Base-by-base conservation (phyloP, 2,113 vertebrate genomes). In the Sialia sialis region DNA sequence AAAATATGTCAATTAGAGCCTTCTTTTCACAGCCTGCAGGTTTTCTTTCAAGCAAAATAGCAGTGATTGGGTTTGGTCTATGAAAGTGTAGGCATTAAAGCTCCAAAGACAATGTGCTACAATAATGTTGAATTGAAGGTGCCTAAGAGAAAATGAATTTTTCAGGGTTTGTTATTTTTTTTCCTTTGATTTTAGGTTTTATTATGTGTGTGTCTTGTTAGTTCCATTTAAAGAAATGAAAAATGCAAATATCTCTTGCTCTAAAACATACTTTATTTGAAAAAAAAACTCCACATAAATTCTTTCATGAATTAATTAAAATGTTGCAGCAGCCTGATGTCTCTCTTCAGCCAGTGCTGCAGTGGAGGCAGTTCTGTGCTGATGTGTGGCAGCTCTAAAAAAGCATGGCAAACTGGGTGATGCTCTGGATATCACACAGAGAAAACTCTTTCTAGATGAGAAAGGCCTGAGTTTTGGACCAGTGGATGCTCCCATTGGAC, bases 21-120 rank as follows among this genome's bases (percentile, higher is more conserved):
- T 74, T 73, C 36, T 95, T 88, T 91, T 77, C 79, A 56, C 43
- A 74, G 43, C 60, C 59, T 81, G 48, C 36, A 84, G 75, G 39
- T 88, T 94, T 95, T 86, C 68, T 93, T 95, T 96, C 49, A 89
- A 68, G 62, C 17, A 4, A 85, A 95, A 86, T 52, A 72, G 60
- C 54, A 84, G 4, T 87, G 79, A 90, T 91, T 93, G 3, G 2
- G 30, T 94, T 91, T 58, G 44, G 48, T 81, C 43, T 90, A 48
- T 85, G 69, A 73, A 94, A 86, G 75, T 67, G 20, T 44, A 84
- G 66, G 20, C 75, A 55, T 78, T 92, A 93, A 94, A 74, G 64
- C 60, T 88, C 78, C 26, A 56, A 72, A 93, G 85, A 67, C 2
- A 6, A 38, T 70, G 52, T 86, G 68, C 48, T 84, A 63, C 79